Conservation (phyloP, 2,888 invertebrate genomes). For the Ceratothoa steindachneri region DNA sequence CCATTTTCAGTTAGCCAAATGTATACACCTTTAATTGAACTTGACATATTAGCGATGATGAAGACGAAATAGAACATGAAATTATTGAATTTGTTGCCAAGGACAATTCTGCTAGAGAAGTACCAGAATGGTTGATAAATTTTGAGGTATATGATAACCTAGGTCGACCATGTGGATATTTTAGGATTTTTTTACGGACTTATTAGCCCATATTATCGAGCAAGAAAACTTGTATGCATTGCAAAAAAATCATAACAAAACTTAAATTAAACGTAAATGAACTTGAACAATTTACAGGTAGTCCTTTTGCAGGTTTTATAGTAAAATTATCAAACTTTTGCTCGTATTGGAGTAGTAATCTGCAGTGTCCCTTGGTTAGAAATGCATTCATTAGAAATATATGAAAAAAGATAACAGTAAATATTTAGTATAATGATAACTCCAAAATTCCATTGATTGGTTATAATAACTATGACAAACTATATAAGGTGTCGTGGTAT, state of each 20-base stretch:
- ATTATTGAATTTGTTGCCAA: not conserved
- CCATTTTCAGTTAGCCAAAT: no score
- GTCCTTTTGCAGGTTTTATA: constrained; percentile 11
- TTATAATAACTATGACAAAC: constrained; percentile 28
- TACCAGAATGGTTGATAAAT: constrained; percentile 1
- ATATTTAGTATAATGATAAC: constrained; percentile 44
- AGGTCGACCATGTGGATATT: not conserved
- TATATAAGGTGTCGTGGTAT: no score
- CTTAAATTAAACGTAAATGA: not conserved
- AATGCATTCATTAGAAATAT: constrained; percentile 39
- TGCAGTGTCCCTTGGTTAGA: constrained; percentile 16
- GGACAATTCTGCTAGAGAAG: constrained; percentile 2
- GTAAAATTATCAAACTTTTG: constrained; percentile 16
- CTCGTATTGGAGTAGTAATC: constrained; percentile 36
- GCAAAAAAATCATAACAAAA: not conserved
- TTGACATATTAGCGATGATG: no score
- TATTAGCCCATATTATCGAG: not conserved
- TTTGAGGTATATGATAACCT: not conserved
- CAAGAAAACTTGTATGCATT: constrained; percentile 9
- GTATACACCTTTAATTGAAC: no score
- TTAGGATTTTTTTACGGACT: not conserved
- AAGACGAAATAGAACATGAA: no score
- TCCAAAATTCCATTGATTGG: constrained; percentile 13
- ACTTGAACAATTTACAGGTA: constrained; percentile 17
- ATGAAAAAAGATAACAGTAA: constrained; percentile 38